phyloP scores from a whole-genome alignment of 2,113 vertebrate species.

The Ciconia stormi region DNA sequence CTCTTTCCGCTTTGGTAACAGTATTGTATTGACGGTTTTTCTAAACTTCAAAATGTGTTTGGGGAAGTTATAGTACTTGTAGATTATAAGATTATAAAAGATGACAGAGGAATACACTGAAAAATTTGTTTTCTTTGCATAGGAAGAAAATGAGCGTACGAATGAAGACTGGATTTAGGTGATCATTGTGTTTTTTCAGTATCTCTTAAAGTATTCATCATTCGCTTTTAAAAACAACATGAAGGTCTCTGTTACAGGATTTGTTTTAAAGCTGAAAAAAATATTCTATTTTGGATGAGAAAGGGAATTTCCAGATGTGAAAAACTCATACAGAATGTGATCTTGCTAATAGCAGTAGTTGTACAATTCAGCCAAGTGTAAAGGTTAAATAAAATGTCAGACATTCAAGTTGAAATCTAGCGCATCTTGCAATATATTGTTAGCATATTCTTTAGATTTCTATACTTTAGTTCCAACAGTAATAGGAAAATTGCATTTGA shows the following conservation, averaged over 20 bases:
- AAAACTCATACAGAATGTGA: background rate
- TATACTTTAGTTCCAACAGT: background rate
- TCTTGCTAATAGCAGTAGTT: background rate
- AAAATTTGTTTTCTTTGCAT: background rate
- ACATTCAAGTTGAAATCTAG: background rate
- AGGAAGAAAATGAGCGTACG: background rate
- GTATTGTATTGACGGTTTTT: background rate
- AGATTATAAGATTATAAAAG: background rate
- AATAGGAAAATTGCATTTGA: background rate
- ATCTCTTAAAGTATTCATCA: background rate
- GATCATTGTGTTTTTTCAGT: background rate
- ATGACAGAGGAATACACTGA: background rate
- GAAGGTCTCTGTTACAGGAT: background rate
- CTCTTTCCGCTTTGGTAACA: background rate
- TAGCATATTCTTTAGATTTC: background rate
- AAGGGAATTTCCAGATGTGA: background rate
- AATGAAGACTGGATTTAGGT: background rate
- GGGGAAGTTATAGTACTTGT: background rate
- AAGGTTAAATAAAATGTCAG: constrained; percentile 12
- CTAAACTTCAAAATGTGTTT: background rate
- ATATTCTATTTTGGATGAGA: background rate
- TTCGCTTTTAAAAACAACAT: background rate
- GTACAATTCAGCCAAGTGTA: background rate
- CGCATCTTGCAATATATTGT: background rate
- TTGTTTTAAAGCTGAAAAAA: background rate